Evolutionary conservation across 2,797 vertebrate genomes (phyloP), one percentile per base, ranked within the genome.

Genomic region (Saguinus oedipus): DNA sequence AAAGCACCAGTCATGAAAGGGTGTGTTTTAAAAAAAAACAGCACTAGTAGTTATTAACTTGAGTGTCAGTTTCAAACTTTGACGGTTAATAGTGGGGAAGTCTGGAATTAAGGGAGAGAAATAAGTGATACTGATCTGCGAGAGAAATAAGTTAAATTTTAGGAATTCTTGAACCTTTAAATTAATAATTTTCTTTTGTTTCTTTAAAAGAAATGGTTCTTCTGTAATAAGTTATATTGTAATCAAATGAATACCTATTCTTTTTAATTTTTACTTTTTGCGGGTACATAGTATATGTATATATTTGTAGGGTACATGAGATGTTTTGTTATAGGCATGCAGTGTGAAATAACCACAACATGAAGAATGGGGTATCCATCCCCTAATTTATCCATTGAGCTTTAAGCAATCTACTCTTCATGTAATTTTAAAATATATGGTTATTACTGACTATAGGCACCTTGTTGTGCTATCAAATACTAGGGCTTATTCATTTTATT

Each of bases 201-300:
- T 88, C 72, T 70, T 57, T 85, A 95, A 92, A 94, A 48, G 5
- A 88, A 88, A 72, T 12, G 50, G 61, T 64, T 10, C 19, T 6
- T 95, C 42, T 61, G 26, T 93, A 30, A 44, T 87, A 97, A 85
- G 14, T 68, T 94, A 79, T 57, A 76, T 95, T 96, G 48, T 44
- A 39, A 80, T 57, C 57, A 90, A 92, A 80, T n/a, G n/a, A 88
- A 64, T 64, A 82, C 26, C 83, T 55, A n/a, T n/a, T 42, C 20
- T 68, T 86, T 80, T 80, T 86, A 64, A 76, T 50, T 82, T 82
- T 90, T 90, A 79, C 20, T 64, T 64, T 64, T 64, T 33, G 7
- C n/a, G 30, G 30, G 30, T 64, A 64, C 14, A 33, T 64, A 64
- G 57, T 17, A n/a, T 33, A 3, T 64, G 30, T 64, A 64, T 64